phyloP scores from a whole-genome alignment of 2,113 vertebrate species.

The Poeciliopsis occidentalis region DNA sequence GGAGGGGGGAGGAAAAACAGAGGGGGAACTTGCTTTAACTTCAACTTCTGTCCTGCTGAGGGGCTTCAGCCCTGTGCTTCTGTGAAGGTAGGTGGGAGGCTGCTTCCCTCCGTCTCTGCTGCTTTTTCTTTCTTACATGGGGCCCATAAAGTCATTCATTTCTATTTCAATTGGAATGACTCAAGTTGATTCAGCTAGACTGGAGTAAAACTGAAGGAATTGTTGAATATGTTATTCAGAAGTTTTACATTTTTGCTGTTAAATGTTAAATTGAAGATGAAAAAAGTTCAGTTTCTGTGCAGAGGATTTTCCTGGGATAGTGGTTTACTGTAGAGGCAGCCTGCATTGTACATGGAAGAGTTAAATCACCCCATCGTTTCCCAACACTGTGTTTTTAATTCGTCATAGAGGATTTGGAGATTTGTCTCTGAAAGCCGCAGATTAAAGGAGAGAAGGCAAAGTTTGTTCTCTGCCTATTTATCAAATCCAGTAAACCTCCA shows the following conservation, averaged over 20 bases:
- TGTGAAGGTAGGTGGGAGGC: slow-evolving; percentile 77
- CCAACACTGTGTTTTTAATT: slow-evolving; percentile 36
- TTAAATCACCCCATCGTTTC: slow-evolving; percentile 39
- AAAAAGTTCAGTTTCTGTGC: background rate
- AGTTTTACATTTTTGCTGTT: background rate
- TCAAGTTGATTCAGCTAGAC: background rate
- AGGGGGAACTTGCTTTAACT: slow-evolving; percentile 54
- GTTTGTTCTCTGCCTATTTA: slow-evolving; percentile 6
- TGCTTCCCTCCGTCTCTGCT: slow-evolving; percentile 28
- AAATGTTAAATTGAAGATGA: background rate
- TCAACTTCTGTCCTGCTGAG: slow-evolving; percentile 55
- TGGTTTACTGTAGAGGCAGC: no score
- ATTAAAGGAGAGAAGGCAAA: slow-evolving; percentile 15
- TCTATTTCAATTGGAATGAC: background rate
- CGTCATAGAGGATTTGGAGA: slow-evolving; percentile 36
- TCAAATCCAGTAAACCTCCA: slow-evolving; percentile 6
- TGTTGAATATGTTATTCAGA: background rate
- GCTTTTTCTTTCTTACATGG: background rate
- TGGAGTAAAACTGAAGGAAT: background rate
- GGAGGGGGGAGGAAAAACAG: slow-evolving; percentile 27
- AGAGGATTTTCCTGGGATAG: background rate
- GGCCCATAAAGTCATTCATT: slow-evolving; percentile 10
- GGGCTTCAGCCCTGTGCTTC: slow-evolving; percentile 72
- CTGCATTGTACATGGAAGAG: slow-evolving; percentile 18
- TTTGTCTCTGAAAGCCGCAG: slow-evolving; percentile 30